A percentile compares a stretch with the other conserved stretches of the same genome.
These are phyloP conservation scores for Trichomycterus rosablanca DNA, from an alignment of 2,113 vertebrate species.

Conservation along the genomic window DNA sequence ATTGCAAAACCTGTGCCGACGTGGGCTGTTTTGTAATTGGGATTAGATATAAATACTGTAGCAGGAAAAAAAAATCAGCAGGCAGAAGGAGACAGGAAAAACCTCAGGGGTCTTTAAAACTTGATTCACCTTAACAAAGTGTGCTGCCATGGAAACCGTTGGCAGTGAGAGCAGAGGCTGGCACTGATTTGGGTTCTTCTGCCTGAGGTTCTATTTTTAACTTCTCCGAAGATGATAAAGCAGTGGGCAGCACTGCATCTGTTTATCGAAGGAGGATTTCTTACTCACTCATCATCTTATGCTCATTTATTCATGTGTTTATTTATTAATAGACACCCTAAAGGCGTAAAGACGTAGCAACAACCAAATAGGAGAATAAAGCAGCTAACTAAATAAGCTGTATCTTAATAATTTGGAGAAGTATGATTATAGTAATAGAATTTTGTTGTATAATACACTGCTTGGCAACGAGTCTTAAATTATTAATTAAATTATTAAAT, in stretches of 20 bases:
- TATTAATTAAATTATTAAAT: too few relatives aligned
- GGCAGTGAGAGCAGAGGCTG: slow-evolving; percentile 11
- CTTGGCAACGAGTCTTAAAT: too few relatives aligned
- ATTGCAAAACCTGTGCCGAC: too few relatives aligned
- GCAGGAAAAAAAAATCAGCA: background rate
- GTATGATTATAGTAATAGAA: too few relatives aligned
- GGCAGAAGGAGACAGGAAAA: slow-evolving; percentile 8
- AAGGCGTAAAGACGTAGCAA: too few relatives aligned
- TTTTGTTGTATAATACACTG: too few relatives aligned
- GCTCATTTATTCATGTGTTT: background rate
- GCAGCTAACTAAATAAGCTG: too few relatives aligned
- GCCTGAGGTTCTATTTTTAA: slow-evolving; percentile 41
- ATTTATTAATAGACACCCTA: too few relatives aligned
- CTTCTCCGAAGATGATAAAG: slow-evolving; percentile 29
- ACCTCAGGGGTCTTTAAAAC: slow-evolving; percentile 3
- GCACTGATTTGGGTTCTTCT: slow-evolving; percentile 37
- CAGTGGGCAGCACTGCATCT: slow-evolving; percentile 17
- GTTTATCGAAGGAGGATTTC: slow-evolving; percentile 2
- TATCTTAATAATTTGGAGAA: too few relatives aligned
- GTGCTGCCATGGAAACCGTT: slow-evolving; percentile 43
- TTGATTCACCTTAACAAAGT: slow-evolving; percentile 26
- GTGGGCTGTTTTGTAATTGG: background rate
- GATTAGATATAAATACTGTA: background rate
- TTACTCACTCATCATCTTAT: background rate
- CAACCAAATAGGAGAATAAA: too few relatives aligned